A percentile compares a stretch with the other conserved stretches of the same genome.
Evolutionary conservation across 2,888 invertebrate species (phyloP).

Genomic region (Torymus aiolomorphi): DNA sequence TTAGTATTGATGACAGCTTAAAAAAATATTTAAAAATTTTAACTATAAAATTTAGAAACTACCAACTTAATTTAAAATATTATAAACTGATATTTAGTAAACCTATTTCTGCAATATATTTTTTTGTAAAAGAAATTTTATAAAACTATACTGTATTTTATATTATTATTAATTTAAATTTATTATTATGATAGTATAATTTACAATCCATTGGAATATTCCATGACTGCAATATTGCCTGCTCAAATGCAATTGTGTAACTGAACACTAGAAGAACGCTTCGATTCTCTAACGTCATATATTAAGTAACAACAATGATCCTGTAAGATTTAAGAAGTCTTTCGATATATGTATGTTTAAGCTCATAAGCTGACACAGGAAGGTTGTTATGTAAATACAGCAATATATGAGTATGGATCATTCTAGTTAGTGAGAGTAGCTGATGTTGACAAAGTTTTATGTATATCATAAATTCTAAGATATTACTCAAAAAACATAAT

Average conservation of each 20-base stretch:
- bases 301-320: slow-evolving; percentile 39
- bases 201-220: too few species aligned
- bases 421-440: slow-evolving; percentile 20
- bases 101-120: too few species aligned
- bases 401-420: not conserved
- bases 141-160: too few species aligned
- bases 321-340: slow-evolving; percentile 30
- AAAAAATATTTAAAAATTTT: too few species aligned
- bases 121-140: too few species aligned
- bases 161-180: too few species aligned
- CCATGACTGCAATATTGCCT: not conserved
- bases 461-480: not conserved
- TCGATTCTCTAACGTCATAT: not conserved
- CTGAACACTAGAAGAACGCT: not conserved
- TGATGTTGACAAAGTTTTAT: not conserved
- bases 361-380: slow-evolving; percentile 10
- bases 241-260: slow-evolving; percentile 9
- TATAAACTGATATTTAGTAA: too few species aligned
- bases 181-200: too few species aligned
- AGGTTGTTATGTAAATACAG: slow-evolving; percentile 42
- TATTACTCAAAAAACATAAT: not conserved
- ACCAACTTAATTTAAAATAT: too few species aligned
- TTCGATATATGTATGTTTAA: slow-evolving; percentile 24
- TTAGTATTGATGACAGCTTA: too few species aligned
- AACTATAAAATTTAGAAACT: too few species aligned